These are phyloP conservation scores for Saxicola maurus DNA, from an alignment of 2,797 vertebrate genomes.

Conservation along the genomic window DNA sequence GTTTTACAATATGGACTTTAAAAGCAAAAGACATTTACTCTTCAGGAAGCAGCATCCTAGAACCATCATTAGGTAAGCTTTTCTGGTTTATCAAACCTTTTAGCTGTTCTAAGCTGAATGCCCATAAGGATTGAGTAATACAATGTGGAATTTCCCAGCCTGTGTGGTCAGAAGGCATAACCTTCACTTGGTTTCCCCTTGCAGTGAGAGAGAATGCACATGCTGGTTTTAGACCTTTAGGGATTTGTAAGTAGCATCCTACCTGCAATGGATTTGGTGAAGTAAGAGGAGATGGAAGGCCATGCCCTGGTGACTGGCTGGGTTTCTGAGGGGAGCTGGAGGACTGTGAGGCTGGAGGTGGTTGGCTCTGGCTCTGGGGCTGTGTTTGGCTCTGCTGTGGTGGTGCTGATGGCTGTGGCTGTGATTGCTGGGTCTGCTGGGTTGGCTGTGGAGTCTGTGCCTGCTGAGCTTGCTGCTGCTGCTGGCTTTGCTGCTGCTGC, in stretches of 20 bases:
- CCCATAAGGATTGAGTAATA: not conserved
- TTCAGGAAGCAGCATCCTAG: not conserved
- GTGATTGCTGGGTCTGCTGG: slow-evolving; percentile 70
- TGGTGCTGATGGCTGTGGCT: slow-evolving; percentile 79
- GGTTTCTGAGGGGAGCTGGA: slow-evolving; percentile 83
- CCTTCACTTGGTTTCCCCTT: not conserved
- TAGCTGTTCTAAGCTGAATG: not conserved
- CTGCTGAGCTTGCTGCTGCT: slow-evolving; percentile 72
- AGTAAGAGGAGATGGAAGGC: slow-evolving; percentile 91
- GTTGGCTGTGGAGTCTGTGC: slow-evolving; percentile 68
- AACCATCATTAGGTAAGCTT: not conserved
- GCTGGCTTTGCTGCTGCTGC: slow-evolving; percentile 71
- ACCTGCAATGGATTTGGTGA: slow-evolving; percentile 91
- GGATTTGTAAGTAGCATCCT: not conserved
- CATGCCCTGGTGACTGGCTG: slow-evolving; percentile 89
- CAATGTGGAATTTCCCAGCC: not conserved
- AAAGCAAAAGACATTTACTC: slow-evolving; percentile 26
- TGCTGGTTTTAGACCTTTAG: not conserved
- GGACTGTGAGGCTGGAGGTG: slow-evolving; percentile 61
- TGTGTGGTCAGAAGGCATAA: not conserved
- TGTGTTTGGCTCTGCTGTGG: slow-evolving; percentile 65
- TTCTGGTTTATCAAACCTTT: slow-evolving; percentile 18
- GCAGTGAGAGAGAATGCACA: not conserved
- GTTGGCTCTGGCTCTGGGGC: slow-evolving; percentile 70
- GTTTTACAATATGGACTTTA: slow-evolving; percentile 6